A percentile compares a stretch with the other conserved stretches of the same genome.
These are phyloP conservation scores for Petrosia ficiformis DNA, from an alignment of 37 sponge, comb jelly and placozoan species.

Conservation along the genomic window DNA sequence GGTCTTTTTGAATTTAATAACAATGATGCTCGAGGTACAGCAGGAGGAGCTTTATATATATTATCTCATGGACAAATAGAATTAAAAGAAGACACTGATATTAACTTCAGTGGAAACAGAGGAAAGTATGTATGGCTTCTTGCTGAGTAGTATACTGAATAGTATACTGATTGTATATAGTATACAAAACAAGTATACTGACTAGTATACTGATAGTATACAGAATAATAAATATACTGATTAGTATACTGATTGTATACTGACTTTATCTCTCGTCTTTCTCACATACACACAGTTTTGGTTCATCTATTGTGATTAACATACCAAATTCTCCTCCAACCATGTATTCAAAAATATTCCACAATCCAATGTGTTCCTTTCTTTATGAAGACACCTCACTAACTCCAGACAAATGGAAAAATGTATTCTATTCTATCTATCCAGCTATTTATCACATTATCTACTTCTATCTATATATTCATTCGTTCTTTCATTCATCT, in stretches of 20 bases:
- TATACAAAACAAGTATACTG: too few species aligned
- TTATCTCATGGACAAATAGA: constrained; percentile 31
- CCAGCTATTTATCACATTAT: not conserved
- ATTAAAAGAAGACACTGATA: constrained; percentile 5
- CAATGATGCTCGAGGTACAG: constrained; percentile 11
- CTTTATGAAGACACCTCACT: constrained; percentile 12
- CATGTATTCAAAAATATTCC: constrained; percentile 20
- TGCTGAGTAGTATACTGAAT: not conserved
- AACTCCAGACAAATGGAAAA: constrained; percentile 50
- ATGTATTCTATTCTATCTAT: too few species aligned
- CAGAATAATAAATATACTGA: not conserved
- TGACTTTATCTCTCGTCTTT: not conserved
- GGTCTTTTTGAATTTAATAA: constrained; percentile 10
- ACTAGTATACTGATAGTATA: not conserved
- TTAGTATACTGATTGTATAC: not conserved
- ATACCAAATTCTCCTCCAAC: not conserved
- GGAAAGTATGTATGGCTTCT: constrained; percentile 4
- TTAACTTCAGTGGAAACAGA: constrained; percentile 21
- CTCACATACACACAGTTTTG: constrained; percentile 56
- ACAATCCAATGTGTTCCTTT: constrained; percentile 63
- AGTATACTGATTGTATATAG: not conserved
- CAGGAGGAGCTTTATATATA: constrained; percentile 34
- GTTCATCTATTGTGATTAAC: constrained; percentile 47
- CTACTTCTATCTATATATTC: not conserved
- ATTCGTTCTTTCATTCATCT: too few species aligned